Percentiles rank a stretch among this genome's conserved stretches.
phyloP scores from a whole-genome alignment of 2,888 invertebrate genomes.

The Tinea semifulvella region DNA sequence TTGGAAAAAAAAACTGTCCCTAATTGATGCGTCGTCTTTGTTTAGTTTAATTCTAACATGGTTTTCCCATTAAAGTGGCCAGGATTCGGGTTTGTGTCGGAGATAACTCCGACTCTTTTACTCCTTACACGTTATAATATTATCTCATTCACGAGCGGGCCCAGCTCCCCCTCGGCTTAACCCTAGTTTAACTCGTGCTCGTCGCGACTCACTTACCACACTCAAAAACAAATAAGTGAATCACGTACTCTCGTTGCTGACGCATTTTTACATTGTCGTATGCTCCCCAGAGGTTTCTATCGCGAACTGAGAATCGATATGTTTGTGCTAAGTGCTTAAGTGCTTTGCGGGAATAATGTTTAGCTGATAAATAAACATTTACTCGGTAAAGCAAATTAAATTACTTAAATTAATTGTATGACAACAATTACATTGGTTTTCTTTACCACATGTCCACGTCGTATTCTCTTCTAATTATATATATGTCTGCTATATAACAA shows the following conservation, averaged over 20 bases:
- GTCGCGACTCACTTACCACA: constrained; percentile 32
- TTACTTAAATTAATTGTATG: background rate
- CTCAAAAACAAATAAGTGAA: constrained; percentile 50
- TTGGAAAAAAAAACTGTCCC: constrained; percentile 46
- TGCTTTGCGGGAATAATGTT: constrained; percentile 56
- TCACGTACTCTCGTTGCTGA: constrained; percentile 39
- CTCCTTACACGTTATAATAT: constrained; percentile 65
- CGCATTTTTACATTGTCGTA: constrained; percentile 57
- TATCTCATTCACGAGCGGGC: constrained; percentile 37
- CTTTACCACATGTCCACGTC: no score
- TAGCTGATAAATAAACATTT: constrained; percentile 43
- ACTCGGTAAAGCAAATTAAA: constrained; percentile 37
- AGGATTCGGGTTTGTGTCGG: constrained; percentile 54
- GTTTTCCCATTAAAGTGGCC: constrained; percentile 68
- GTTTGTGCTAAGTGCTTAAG: constrained; percentile 63
- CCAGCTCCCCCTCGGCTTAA: constrained; percentile 36
- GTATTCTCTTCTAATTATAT: no score
- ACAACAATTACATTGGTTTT: no score
- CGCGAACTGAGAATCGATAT: constrained; percentile 58
- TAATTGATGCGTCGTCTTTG: constrained; percentile 69
- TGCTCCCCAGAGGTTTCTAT: constrained; percentile 48
- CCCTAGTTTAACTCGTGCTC: constrained; percentile 47
- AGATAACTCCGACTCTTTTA: constrained; percentile 63
- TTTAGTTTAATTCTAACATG: constrained; percentile 69
- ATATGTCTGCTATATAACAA: no score